A percentile compares a stretch with the other conserved stretches of the same genome.
These are phyloP conservation scores for Schrankia costaestrigalis DNA, from an alignment of 2,888 invertebrate genomes.

Conservation along the genomic window DNA sequence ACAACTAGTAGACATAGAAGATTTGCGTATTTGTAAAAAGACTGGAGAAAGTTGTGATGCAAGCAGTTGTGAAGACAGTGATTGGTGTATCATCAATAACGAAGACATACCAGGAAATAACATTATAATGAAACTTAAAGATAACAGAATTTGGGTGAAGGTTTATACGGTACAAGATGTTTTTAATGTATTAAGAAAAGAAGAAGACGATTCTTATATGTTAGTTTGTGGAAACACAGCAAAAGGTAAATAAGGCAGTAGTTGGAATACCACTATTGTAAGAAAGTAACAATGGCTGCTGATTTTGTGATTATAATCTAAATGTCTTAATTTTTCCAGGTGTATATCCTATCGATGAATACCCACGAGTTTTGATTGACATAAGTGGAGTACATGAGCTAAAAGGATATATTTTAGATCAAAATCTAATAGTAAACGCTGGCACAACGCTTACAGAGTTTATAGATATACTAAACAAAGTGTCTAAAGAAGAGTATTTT, in stretches of 20 bases:
- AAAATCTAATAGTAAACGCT: constrained; percentile 75
- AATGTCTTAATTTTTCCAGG: constrained; percentile 54
- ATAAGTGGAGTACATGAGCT: constrained; percentile 81
- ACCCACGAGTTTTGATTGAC: constrained; percentile 80
- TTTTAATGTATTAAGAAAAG: constrained; percentile 66
- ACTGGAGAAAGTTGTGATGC: constrained; percentile 42
- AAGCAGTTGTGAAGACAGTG: constrained; percentile 53
- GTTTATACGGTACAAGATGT: constrained; percentile 70
- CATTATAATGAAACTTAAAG: constrained; percentile 35
- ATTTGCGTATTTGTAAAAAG: constrained; percentile 45
- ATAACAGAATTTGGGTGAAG: constrained; percentile 71
- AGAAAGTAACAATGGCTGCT: not conserved
- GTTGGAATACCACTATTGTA: too few species aligned
- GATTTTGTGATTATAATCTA: not conserved
- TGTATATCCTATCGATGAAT: constrained; percentile 52
- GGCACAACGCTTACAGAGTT: constrained; percentile 76
- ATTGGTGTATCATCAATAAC: constrained; percentile 27
- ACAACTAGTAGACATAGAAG: constrained; percentile 70
- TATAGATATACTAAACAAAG: constrained; percentile 60
- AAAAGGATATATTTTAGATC: constrained; percentile 53
- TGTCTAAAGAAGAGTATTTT: constrained; percentile 59
- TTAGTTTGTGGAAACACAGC: constrained; percentile 89
- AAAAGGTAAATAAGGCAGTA: constrained; percentile 75
- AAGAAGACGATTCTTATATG: constrained; percentile 73
- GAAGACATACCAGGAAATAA: constrained; percentile 42